Conservation (phyloP, 2,113 vertebrate species). For the Neodon shergylaensis region DNA sequence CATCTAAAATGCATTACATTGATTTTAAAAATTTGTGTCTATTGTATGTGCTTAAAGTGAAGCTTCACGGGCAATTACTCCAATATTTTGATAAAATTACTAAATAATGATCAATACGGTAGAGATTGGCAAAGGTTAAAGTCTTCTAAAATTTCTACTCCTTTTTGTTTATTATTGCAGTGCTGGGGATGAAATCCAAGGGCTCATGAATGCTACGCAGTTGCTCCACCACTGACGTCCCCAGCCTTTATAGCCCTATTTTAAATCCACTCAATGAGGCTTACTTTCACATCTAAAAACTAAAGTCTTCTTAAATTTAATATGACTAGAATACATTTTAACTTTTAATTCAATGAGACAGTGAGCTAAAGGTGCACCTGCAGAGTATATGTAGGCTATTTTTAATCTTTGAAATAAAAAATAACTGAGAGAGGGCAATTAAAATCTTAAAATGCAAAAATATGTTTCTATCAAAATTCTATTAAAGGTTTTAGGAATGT, state of each 20-base stretch:
- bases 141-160: neutral
- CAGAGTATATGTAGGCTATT: neutral
- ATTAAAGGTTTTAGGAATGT: neutral
- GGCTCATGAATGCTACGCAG: neutral
- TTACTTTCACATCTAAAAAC: conserved; percentile 13
- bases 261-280: neutral
- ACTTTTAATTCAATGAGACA: conserved; percentile 49
- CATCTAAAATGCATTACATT: neutral
- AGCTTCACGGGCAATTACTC: neutral
- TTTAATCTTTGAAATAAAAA: neutral
- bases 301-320: neutral
- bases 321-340: neutral
- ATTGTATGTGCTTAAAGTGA: neutral
- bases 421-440: neutral
- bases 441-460: neutral
- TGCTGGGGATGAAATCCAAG: neutral
- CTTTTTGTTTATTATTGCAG: neutral
- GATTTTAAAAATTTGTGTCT: neutral
- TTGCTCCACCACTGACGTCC: too few relatives aligned
- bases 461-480: neutral
- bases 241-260: neutral
- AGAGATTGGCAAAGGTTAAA: conserved; percentile 15
- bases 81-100: neutral
- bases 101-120: neutral
- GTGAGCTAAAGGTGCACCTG: neutral